Evolutionary conservation across 2,888 invertebrate genomes (phyloP), one percentile per base, ranked within the genome.

Genomic region (Temnothorax rugatulus): DNA sequence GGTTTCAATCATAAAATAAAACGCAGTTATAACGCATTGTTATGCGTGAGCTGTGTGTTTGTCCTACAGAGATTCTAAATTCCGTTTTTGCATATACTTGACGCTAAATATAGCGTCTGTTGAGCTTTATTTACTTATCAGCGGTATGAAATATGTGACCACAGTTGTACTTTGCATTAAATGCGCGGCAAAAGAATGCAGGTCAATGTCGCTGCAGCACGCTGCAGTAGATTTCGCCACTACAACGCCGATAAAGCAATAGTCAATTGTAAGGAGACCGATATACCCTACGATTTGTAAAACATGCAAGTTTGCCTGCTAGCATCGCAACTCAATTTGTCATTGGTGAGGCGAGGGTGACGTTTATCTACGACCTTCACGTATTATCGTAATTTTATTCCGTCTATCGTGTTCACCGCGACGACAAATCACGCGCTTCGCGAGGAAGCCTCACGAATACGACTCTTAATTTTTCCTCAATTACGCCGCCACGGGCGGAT

Each of bases 401-500:
- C 52, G 68, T 64, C 63, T 61, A 47, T 86, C 79, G 29, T 18
- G 29, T 66, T 21, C 52, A 44, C 47, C 76, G 41, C 75, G 73
- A 77, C 77, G 63, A 73, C 76, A 68, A 76, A 44, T 57, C 50
- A 68, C 77, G 82, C 82, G 63, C 38, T 11, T 38, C 77, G 29
- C 50, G 71, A 54, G 74, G 63, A 47, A 21, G 54, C 44, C 7
- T 47, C 34, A 64, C 88, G 83, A 83, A 87, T 84, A 61, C 83
- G 84, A 73, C 41, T 57, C 84, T 87, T 83, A 83, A 92, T 92
- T 93, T 91, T 92, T 89, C 88, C 90, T 88, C 90, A 90, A 92
- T 91, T 90, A 89, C 88, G 86, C 73, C 85, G 77, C 84, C 13
- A 83, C 84, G 82, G 79, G 86, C 87, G 87, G 88, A 89, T 92